phyloP scores from a whole-genome alignment of 2,113 vertebrate genomes.

The Cyanoramphus novaezelandiae region DNA sequence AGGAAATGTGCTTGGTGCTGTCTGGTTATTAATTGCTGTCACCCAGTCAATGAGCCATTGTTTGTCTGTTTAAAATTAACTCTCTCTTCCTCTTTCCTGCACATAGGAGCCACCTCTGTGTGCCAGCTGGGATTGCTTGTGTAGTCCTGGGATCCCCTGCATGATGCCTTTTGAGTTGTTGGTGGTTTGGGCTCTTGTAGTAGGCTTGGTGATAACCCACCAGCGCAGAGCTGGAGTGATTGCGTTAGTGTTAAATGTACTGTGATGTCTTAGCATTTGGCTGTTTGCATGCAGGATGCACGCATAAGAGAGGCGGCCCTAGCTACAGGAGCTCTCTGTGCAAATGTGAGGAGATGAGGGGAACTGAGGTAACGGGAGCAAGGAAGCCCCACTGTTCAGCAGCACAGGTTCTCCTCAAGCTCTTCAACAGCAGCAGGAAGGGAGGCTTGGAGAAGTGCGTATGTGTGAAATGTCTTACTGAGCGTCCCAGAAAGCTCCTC shows the following conservation, averaged over 20 bases:
- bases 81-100: not conserved
- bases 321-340: not conserved
- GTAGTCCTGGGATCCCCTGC: not conserved
- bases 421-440: not conserved
- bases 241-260: not conserved
- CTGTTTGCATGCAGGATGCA: not conserved
- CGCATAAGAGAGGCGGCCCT: not conserved
- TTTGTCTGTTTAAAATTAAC: slow-evolving; percentile 64
- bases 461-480: not conserved
- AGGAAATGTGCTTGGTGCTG: not conserved
- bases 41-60: slow-evolving; percentile 46
- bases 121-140: not conserved
- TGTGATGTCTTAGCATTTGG: not conserved
- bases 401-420: not conserved
- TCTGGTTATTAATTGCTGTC: slow-evolving; percentile 53
- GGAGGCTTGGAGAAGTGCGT: not conserved
- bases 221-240: not conserved
- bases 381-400: not conserved
- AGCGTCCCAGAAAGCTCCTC: not conserved
- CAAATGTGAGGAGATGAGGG: not conserved
- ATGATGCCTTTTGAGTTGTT: not conserved
- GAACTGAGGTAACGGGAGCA: not conserved
- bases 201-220: not conserved
- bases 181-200: not conserved
- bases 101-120: not conserved